Percentiles rank a stretch among this genome's conserved stretches.
phyloP scores from a whole-genome alignment of 2,888 invertebrate species.

The Lithophane semibrunnea region DNA sequence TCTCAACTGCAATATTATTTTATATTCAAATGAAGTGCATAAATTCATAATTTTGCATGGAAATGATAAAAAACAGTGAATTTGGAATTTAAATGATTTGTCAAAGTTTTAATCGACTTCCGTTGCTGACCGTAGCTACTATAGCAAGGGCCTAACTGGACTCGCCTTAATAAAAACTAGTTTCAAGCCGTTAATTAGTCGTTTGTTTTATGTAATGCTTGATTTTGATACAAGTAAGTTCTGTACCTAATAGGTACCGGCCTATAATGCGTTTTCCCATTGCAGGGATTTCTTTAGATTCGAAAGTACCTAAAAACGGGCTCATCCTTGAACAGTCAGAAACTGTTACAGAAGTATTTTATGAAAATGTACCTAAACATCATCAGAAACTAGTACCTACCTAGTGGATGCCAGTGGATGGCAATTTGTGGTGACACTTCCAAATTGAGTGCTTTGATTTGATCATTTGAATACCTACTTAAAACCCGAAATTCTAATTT shows the following conservation, averaged over 20 bases:
- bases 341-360: neutral
- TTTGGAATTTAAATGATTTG: neutral
- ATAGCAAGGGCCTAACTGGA: neutral
- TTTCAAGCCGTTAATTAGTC: neutral
- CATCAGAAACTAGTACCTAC: too few relatives aligned
- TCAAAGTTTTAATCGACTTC: neutral
- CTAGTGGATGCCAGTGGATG: too few relatives aligned
- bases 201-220: neutral
- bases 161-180: neutral
- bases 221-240: neutral
- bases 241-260: neutral
- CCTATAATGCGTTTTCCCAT: neutral
- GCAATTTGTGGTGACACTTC: neutral
- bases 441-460: neutral
- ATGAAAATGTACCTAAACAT: too few relatives aligned
- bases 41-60: neutral
- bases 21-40: neutral
- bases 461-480: neutral
- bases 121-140: neutral
- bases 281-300: neutral
- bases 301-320: neutral
- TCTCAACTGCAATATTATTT: neutral
- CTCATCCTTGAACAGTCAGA: neutral
- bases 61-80: neutral
- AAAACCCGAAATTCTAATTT: neutral